phyloP scores from a whole-genome alignment of 2,113 vertebrate species.

The Tursiops truncatus region DNA sequence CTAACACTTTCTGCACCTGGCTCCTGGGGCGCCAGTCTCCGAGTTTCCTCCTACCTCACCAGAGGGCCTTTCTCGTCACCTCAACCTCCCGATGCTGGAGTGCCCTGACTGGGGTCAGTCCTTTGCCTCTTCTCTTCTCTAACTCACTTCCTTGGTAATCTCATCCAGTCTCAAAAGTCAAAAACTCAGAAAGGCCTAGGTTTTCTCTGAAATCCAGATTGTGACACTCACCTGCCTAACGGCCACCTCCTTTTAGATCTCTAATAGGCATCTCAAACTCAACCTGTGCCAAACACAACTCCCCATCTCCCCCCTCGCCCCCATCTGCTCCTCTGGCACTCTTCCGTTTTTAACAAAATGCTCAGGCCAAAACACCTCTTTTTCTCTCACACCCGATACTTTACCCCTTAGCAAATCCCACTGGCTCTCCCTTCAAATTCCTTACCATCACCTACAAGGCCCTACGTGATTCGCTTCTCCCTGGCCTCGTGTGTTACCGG shows the following conservation, averaged over 20 bases:
- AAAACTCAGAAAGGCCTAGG: neutral
- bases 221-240: neutral
- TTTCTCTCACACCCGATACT: neutral
- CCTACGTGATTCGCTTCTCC: neutral
- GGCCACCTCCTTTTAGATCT: neutral
- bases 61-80: neutral
- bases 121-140: neutral
- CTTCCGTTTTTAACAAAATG: neutral
- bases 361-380: neutral
- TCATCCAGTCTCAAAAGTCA: neutral
- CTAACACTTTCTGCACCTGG: fast-evolving
- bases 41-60: neutral
- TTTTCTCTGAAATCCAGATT: neutral
- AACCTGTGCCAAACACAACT: neutral
- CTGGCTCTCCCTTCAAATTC: neutral
- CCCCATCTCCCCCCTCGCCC: fast-evolving
- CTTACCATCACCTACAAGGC: too few relatives aligned
- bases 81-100: neutral
- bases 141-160: neutral
- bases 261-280: neutral
- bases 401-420: neutral
- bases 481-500: neutral
- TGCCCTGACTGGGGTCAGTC: neutral
- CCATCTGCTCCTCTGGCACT: fast-evolving
- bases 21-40: neutral